A percentile compares a stretch with the other conserved stretches of the same genome.
Conservation (phyloP, 2,888 invertebrate species). For the Amblyjoppa proteus region DNA sequence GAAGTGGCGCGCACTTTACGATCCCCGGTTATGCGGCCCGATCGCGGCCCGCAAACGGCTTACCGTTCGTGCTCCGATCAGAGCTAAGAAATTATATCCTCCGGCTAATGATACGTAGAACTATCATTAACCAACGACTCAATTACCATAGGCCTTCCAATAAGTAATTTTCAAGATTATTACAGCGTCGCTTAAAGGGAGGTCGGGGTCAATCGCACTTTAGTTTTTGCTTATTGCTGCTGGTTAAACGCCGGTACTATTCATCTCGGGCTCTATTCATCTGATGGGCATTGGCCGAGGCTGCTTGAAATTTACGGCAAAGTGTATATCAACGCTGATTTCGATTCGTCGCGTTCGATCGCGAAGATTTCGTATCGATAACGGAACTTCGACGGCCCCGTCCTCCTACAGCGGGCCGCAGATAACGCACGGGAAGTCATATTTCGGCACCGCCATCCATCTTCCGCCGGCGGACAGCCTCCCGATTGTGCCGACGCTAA, state of each 20-base stretch:
- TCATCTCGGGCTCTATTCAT: background rate
- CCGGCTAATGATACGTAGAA: conserved; percentile 52
- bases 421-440: conserved; percentile 76
- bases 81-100: conserved; percentile 53
- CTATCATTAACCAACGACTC: conserved; percentile 65
- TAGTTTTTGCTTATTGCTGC: conserved; percentile 17
- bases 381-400: conserved; percentile 55
- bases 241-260: background rate
- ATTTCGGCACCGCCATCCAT: conserved; percentile 77
- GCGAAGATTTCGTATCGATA: conserved; percentile 56
- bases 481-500: conserved; percentile 75
- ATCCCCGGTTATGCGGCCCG: conserved; percentile 11
- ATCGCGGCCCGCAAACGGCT: conserved; percentile 28
- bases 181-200: conserved; percentile 8
- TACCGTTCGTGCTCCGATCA: conserved; percentile 25
- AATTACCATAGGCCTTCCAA: conserved; percentile 53
- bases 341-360: conserved; percentile 53
- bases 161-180: conserved; percentile 41
- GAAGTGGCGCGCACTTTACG: conserved; percentile 29
- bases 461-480: conserved; percentile 74
- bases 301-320: conserved; percentile 20
- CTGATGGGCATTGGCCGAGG: background rate
- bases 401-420: conserved; percentile 34
- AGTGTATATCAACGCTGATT: conserved; percentile 24
- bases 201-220: conserved; percentile 3